These are phyloP conservation scores for Pangasius mekongensis DNA, from an alignment of 2,797 vertebrate species.

Conservation along the genomic window DNA sequence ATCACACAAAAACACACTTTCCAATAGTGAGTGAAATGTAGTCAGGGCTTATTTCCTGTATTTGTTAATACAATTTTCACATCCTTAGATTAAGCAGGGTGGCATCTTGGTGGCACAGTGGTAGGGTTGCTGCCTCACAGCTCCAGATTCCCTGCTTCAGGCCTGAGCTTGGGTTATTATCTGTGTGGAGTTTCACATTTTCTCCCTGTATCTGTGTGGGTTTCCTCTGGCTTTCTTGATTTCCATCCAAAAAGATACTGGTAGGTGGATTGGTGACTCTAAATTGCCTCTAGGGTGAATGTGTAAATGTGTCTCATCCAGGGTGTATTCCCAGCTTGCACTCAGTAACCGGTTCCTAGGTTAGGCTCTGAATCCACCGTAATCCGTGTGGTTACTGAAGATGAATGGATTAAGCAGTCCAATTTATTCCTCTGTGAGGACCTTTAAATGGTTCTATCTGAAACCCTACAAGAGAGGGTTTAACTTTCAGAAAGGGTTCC, in stretches of 20 bases:
- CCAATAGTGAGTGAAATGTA: no score
- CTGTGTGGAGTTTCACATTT: no score
- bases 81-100: not conserved
- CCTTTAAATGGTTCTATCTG: not conserved
- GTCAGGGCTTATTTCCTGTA: not conserved
- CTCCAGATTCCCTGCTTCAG: not conserved
- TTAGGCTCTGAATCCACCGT: not conserved
- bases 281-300: no score
- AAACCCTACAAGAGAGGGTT: conserved; percentile 3
- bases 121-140: not conserved
- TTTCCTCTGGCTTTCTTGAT: no score
- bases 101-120: not conserved
- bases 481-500: not conserved
- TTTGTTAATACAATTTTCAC: not conserved
- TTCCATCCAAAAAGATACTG: no score
- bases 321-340: not conserved
- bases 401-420: not conserved
- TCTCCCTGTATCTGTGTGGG: no score
- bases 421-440: not conserved
- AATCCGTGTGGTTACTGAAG: not conserved
- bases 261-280: no score
- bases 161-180: not conserved
- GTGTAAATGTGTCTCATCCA: no score
- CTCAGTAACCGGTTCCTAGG: not conserved
- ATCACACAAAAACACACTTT: not conserved